Conservation (phyloP, 2,797 vertebrate species). For the Eupleurogrammus muticus region DNA sequence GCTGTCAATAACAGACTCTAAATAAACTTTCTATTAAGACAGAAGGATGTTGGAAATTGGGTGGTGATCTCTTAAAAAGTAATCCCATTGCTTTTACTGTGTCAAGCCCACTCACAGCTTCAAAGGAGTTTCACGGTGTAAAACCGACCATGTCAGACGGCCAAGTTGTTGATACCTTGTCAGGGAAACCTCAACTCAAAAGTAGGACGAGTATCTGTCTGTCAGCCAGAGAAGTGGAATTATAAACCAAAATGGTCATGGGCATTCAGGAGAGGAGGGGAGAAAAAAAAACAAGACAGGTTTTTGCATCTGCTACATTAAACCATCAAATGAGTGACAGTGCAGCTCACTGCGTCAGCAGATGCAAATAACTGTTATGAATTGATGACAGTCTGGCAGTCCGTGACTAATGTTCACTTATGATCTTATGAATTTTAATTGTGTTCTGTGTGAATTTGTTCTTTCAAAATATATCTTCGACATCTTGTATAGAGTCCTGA, state of each 20-base stretch:
- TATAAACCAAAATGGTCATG: slow-evolving; percentile 10
- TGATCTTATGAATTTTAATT: neutral
- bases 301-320: slow-evolving; percentile 10
- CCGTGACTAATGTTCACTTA: slow-evolving; percentile 36
- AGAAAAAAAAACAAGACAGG: neutral
- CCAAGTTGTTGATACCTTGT: slow-evolving; percentile 10
- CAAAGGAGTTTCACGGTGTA: neutral
- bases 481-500: neutral
- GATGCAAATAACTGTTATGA: slow-evolving; percentile 27
- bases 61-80: neutral
- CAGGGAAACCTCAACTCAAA: slow-evolving; percentile 11
- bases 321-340: slow-evolving; percentile 3
- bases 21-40: too few relatives aligned
- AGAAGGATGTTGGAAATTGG: too few relatives aligned
- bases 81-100: neutral
- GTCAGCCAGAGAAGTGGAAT: slow-evolving; percentile 2
- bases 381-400: slow-evolving; percentile 22
- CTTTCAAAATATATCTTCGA: slow-evolving; percentile 4
- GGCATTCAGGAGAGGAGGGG: neutral
- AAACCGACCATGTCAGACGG: neutral
- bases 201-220: neutral
- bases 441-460: slow-evolving; percentile 1
- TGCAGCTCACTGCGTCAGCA: slow-evolving; percentile 4
- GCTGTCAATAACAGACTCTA: too few relatives aligned
- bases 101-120: neutral